These are phyloP conservation scores for Muscicapa striata DNA, from an alignment of 2,797 vertebrate genomes.

Conservation along the genomic window DNA sequence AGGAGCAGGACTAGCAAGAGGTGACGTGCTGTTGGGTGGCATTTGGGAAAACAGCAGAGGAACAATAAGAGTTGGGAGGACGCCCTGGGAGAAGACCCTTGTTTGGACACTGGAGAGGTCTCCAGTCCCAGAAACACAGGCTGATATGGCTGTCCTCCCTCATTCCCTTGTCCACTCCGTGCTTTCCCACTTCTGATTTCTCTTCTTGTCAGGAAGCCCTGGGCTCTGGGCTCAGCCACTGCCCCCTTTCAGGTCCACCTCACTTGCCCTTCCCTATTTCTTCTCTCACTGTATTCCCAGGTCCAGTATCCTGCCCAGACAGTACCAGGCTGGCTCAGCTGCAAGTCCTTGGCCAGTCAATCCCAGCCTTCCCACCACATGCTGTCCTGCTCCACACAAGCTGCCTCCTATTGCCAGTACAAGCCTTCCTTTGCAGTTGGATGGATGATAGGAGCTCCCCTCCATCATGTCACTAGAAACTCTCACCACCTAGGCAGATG, in stretches of 20 bases:
- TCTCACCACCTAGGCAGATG: not conserved
- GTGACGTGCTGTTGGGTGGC: accelerated
- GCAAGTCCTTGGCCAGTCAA: not conserved
- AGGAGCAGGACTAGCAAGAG: not conserved
- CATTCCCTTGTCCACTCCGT: not conserved
- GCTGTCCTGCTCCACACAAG: not conserved
- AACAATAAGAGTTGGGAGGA: not conserved
- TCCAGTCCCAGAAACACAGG: not conserved
- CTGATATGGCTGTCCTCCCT: not conserved
- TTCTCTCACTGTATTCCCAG: not conserved
- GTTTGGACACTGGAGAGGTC: not conserved
- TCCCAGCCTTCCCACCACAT: not conserved
- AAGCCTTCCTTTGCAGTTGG: not conserved
- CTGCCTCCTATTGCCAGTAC: not conserved
- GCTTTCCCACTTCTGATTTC: not conserved
- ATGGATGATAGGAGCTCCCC: not conserved
- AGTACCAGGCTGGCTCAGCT: not conserved
- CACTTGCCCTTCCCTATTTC: not conserved
- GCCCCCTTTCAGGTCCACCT: not conserved
- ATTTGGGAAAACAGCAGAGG: not conserved
- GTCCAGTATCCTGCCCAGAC: not conserved
- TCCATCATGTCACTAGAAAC: not conserved
- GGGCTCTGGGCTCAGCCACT: not conserved
- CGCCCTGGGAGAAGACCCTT: not conserved
- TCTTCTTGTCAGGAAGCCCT: not conserved